Percentiles rank a stretch among this genome's conserved stretches.
phyloP scores from a whole-genome alignment of 2,888 invertebrate genomes.

The Diadegma fenestrale region DNA sequence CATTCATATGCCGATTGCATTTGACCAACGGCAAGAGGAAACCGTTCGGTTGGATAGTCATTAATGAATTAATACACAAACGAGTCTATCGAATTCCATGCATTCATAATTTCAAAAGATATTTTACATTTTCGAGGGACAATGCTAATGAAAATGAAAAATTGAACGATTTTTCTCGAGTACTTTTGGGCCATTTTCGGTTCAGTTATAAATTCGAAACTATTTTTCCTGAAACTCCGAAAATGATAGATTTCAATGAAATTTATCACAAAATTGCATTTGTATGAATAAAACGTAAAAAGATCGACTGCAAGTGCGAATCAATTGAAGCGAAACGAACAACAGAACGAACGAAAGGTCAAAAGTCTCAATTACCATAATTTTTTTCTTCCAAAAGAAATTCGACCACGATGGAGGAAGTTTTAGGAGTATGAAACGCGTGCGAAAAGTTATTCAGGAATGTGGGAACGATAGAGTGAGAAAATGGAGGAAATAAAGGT shows the following conservation, averaged over 20 bases:
- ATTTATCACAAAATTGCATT: neutral
- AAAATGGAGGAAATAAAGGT: neutral
- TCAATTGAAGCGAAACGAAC: neutral
- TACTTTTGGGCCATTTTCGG: too few relatives aligned
- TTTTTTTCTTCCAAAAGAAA: neutral
- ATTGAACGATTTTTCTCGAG: too few relatives aligned
- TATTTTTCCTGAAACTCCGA: neutral
- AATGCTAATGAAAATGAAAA: too few relatives aligned
- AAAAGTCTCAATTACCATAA: neutral
- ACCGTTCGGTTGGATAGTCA: constrained; percentile 2
- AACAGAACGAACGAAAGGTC: neutral
- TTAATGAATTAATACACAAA: neutral
- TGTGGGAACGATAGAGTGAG: neutral
- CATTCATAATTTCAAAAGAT: neutral
- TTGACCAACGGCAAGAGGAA: constrained; percentile 3
- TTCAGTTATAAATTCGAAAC: neutral
- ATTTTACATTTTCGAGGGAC: neutral
- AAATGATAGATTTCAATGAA: neutral
- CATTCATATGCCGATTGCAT: constrained; percentile 41
- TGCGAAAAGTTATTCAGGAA: constrained; percentile 1
- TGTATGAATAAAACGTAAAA: neutral
- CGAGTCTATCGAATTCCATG: neutral
- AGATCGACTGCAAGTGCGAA: neutral
- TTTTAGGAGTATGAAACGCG: neutral
- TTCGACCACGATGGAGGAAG: neutral